phyloP scores from a whole-genome alignment of 2,888 invertebrate genomes.

The Ophion ventricosus region DNA sequence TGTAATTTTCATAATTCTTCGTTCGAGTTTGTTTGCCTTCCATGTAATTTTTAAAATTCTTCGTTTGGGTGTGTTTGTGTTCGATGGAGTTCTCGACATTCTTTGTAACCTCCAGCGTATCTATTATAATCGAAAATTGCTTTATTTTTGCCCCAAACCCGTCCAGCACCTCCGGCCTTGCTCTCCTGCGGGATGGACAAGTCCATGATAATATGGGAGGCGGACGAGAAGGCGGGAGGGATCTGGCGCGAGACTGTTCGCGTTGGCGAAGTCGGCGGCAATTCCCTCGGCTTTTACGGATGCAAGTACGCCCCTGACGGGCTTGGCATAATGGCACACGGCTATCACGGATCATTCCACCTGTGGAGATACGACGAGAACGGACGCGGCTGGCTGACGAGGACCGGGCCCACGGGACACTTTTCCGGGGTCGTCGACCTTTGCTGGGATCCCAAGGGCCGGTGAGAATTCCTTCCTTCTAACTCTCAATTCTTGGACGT shows the following conservation, averaged over 20 bases:
- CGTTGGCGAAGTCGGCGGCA: slow-evolving; percentile 97
- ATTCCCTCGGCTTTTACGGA: slow-evolving; percentile 96
- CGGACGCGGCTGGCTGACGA: slow-evolving; percentile 86
- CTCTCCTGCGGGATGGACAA: slow-evolving; percentile 97
- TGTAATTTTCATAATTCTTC: too few relatives aligned
- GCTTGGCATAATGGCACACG: slow-evolving; percentile 90
- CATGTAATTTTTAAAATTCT: too few relatives aligned
- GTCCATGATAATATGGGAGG: slow-evolving; percentile 95
- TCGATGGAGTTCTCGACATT: too few relatives aligned
- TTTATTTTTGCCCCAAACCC: slow-evolving; percentile 5
- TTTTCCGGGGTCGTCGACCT: slow-evolving; percentile 92
- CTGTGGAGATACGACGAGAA: slow-evolving; percentile 89
- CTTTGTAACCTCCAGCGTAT: too few relatives aligned
- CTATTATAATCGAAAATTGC: too few relatives aligned
- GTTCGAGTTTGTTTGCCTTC: too few relatives aligned
- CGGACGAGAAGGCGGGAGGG: slow-evolving; percentile 85
- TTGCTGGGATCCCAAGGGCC: slow-evolving; percentile 92
- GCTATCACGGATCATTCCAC: slow-evolving; percentile 97
- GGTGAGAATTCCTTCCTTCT: slow-evolving; percentile 65
- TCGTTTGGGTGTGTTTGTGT: too few relatives aligned
- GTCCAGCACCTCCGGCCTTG: slow-evolving; percentile 84
- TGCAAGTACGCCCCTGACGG: slow-evolving; percentile 91
- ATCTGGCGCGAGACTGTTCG: slow-evolving; percentile 93
- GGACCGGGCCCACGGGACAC: slow-evolving; percentile 91
- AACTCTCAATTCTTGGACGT: neutral